Evolutionary conservation across 2,888 invertebrate species (phyloP).

Genomic region (Callinectes sapidus): DNA sequence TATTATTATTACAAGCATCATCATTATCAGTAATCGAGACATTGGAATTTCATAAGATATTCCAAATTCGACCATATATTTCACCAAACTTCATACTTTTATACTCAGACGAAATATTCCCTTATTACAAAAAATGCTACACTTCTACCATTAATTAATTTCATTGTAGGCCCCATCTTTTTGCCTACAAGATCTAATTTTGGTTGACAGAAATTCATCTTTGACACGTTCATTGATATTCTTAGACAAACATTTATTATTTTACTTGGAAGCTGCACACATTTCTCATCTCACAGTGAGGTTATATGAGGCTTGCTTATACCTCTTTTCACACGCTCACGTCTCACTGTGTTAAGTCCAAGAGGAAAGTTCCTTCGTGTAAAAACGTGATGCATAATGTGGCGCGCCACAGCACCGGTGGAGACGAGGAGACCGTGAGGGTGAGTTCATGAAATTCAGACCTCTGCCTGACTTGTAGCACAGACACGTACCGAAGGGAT

Average conservation of each 20-base stretch:
- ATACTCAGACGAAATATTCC: neutral
- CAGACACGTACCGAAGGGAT: neutral
- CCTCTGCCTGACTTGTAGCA: neutral
- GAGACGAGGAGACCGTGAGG: neutral
- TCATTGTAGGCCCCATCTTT: neutral
- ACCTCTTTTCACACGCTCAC: neutral
- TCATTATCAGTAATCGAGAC: neutral
- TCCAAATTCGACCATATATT: neutral
- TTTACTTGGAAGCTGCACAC: neutral
- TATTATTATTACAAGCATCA: neutral
- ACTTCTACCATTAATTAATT: neutral
- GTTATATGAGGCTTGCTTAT: neutral
- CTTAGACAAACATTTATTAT: neutral
- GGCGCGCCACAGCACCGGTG: neutral
- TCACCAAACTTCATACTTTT: neutral
- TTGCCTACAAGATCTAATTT: neutral
- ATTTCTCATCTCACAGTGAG: neutral
- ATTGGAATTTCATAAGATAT: neutral
- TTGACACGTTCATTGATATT: neutral
- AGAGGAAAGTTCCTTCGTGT: neutral
- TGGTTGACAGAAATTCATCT: neutral
- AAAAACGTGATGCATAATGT: slow-evolving; percentile 1
- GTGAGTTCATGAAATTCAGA: neutral
- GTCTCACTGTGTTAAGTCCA: neutral
- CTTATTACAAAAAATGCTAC: neutral